A percentile compares a stretch with the other conserved stretches of the same genome.
phyloP scores from a whole-genome alignment of 2,113 vertebrate genomes.

The Puma concolor region DNA sequence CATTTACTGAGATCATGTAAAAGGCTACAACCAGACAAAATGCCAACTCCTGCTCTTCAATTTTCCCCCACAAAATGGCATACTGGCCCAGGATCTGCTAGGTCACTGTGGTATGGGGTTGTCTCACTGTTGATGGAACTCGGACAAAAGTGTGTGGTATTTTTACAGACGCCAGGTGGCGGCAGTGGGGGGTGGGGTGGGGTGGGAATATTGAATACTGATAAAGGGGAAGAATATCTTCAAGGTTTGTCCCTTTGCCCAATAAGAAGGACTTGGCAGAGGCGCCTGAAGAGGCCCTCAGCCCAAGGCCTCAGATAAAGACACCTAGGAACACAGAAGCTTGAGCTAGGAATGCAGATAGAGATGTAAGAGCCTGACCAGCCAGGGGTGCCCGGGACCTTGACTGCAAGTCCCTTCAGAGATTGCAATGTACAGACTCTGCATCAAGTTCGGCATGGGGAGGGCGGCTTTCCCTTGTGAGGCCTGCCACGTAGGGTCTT shows the following conservation, averaged over 20 bases:
- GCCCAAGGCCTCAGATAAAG: background rate
- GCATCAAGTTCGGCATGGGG: rapidly evolving
- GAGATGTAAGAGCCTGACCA: background rate
- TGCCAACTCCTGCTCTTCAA: background rate
- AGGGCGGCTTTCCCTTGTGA: background rate
- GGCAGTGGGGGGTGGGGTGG: background rate
- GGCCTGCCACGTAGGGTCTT: background rate
- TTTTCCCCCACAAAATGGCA: too few species aligned
- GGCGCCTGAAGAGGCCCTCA: background rate
- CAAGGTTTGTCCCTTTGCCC: background rate
- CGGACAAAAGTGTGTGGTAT: background rate
- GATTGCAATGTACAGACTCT: rapidly evolving
- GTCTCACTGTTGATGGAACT: background rate
- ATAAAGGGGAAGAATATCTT: background rate
- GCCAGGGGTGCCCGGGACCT: too few species aligned
- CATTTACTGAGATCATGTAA: background rate
- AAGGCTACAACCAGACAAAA: background rate
- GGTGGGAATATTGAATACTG: background rate
- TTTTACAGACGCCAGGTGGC: background rate
- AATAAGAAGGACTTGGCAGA: background rate
- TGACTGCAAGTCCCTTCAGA: background rate
- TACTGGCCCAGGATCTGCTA: background rate
- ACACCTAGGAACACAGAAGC: background rate
- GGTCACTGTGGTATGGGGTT: background rate
- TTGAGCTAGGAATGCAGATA: background rate